Base-by-base conservation (phyloP, 2,888 invertebrate species). In the Conops quadrifasciatus region DNA sequence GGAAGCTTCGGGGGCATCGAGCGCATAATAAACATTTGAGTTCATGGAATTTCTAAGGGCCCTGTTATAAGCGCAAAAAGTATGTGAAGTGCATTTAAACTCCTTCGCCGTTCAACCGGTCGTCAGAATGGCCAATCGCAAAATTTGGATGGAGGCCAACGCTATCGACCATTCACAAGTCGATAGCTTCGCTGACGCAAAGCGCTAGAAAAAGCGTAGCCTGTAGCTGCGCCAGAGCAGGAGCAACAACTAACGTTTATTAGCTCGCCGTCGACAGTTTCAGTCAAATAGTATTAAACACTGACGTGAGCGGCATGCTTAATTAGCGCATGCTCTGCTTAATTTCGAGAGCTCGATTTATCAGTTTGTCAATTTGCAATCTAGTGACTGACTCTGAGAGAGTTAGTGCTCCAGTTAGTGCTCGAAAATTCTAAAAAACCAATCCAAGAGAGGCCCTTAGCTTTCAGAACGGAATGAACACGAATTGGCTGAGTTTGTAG, bases 241-340 rank as follows among this genome's bases (percentile, higher is more conserved):
- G 16, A 21, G 36, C 36, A 36, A 9, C 36, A 36, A 36, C 36
- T 36, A 36, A 56, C 67, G 45, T 36, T 68, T 51, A 49, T 30
- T 36, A 21, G 49, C 26, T 19, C 30, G 21, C 45, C 60, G 60
- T 58, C 51, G 68, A 62, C 68, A 68, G 68, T 51, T 51, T 62
- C n/a, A n/a, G n/a, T 60, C 68, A 68, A 49, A 47, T 68, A 62
- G 62, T 60, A 60, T 68, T 68, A 68, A 67, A 62, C 49, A 36
- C 36, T 62, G 60, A 49, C 68, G 62, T 49, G 68, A 13, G 21
- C 21, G 60, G 68, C 68, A 68, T 68, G 60, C 59, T 68, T 68
- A 68, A 68, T 68, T 36, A 68, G 62, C 16, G n/a, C 49, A 51
- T 36, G 30, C 30, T 68, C 49, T 26, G 30, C 59, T 67, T 67